Conservation (phyloP, 2,797 vertebrate genomes). For the Platalea minor region DNA sequence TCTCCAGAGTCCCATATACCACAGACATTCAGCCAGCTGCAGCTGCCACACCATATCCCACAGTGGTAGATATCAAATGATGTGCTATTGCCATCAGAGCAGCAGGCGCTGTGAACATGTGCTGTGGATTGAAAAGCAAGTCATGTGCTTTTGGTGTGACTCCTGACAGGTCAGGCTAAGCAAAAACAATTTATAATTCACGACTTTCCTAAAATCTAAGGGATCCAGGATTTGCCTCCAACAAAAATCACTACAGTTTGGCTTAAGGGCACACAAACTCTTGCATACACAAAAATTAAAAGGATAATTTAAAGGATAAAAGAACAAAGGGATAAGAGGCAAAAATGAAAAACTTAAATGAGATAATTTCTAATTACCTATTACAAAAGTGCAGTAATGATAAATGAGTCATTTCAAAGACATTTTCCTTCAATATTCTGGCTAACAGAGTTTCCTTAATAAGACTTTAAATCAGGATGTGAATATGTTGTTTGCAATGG, state of each 20-base stretch:
- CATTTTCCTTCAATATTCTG: neutral
- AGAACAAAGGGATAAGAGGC: neutral
- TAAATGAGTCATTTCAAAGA: neutral
- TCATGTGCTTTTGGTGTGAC: fast-evolving
- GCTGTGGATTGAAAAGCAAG: neutral
- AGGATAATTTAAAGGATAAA: neutral
- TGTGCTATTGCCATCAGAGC: neutral
- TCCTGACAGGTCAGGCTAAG: neutral
- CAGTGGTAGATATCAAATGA: fast-evolving
- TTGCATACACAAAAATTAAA: neutral
- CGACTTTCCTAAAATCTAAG: neutral
- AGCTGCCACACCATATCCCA: neutral
- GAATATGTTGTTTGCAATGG: neutral
- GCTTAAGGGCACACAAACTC: neutral
- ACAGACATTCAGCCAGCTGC: neutral
- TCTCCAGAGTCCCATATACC: neutral
- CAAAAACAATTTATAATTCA: neutral
- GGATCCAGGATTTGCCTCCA: neutral
- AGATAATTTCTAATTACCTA: neutral
- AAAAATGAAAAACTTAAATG: neutral
- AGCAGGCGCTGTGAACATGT: neutral
- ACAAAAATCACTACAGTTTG: neutral
- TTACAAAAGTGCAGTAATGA: neutral
- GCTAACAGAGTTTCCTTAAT: neutral
- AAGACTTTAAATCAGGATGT: neutral